Conservation (phyloP, 2,797 vertebrate species). For the Phataginus tetradactyla region DNA sequence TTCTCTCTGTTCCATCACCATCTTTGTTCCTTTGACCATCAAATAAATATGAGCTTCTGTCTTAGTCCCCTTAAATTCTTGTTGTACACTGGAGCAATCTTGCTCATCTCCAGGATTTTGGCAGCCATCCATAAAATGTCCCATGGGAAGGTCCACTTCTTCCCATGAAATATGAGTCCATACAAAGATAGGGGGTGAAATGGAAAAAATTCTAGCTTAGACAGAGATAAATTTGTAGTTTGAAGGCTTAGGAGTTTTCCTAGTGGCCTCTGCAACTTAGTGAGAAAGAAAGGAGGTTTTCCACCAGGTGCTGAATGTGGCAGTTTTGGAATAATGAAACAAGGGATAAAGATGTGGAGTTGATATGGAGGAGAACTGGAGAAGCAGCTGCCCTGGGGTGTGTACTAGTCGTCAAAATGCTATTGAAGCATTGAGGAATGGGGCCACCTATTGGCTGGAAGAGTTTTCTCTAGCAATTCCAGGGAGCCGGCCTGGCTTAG, state of each 20-base stretch:
- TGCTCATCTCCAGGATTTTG: not conserved
- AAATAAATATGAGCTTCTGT: not conserved
- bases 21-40: constrained; percentile 3
- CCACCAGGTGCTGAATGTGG: not conserved
- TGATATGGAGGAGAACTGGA: not conserved
- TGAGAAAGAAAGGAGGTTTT: not conserved
- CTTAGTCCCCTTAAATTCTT: not conserved
- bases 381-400: too few relatives aligned
- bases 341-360: not conserved
- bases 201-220: not conserved
- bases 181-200: not conserved
- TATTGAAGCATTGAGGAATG: not conserved
- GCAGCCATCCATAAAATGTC: not conserved
- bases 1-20: not conserved
- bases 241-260: not conserved
- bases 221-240: not conserved
- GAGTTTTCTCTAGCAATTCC: not conserved
- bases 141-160: not conserved
- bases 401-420: not conserved
- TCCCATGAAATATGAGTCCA: not conserved
- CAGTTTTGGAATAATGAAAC: not conserved
- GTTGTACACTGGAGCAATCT: not conserved
- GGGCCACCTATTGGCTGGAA: not conserved
- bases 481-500: not conserved
- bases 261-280: not conserved